Evolutionary conservation across 2,888 invertebrate genomes (phyloP).

Genomic region (Galerucella pusilla): DNA sequence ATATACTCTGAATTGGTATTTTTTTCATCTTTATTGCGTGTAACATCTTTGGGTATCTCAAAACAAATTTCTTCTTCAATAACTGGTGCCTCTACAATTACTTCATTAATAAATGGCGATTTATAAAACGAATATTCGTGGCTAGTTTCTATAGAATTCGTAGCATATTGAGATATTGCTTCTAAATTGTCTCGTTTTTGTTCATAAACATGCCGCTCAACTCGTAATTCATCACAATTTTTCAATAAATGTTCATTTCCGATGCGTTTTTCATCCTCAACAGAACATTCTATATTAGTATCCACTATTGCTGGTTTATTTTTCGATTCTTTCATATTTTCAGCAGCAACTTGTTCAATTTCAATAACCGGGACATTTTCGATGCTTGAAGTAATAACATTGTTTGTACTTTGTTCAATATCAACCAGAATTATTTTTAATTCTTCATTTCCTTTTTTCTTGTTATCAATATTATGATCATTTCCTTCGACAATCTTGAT

Average conservation of each 20-base stretch:
- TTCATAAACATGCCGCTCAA: not conserved
- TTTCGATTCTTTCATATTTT: not conserved
- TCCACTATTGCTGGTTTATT: not conserved
- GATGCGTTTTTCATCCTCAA: not conserved
- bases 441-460: too few species aligned
- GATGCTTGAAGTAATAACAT: not conserved
- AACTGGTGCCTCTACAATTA: not conserved
- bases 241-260: not conserved
- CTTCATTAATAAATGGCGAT: slow-evolving; percentile 1
- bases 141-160: not conserved
- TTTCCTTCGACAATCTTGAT: not conserved
- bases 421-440: not conserved
- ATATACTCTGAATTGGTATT: not conserved
- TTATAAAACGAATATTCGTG: not conserved
- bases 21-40: not conserved
- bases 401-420: not conserved
- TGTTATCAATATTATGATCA: too few species aligned
- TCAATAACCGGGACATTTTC: not conserved
- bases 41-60: not conserved
- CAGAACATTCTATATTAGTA: not conserved
- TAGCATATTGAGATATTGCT: not conserved
- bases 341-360: not conserved
- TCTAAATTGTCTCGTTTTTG: not conserved
- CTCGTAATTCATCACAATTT: not conserved
- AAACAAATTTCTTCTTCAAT: not conserved